Percentiles rank a stretch among this genome's conserved stretches.
These are phyloP conservation scores for Philonicus albiceps DNA, from an alignment of 2,888 invertebrate species.

Conservation along the genomic window DNA sequence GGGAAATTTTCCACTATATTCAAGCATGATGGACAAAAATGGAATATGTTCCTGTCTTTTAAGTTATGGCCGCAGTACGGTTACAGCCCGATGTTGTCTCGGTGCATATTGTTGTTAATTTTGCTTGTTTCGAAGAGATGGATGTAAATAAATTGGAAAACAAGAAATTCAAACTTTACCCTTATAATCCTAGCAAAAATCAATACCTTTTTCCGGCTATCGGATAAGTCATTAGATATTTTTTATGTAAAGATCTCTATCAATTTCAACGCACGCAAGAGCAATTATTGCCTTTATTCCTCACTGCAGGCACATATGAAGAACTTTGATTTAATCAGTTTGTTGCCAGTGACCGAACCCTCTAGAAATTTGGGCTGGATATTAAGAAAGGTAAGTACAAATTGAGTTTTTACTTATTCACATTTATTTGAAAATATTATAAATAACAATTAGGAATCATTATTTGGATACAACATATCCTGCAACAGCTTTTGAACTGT, in stretches of 20 bases:
- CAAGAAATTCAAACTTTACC: neutral
- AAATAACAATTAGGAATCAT: neutral
- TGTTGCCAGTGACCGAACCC: neutral
- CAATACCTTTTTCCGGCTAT: neutral
- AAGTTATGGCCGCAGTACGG: neutral
- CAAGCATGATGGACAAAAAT: neutral
- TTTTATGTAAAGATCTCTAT: neutral
- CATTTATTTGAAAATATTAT: neutral
- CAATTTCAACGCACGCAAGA: neutral
- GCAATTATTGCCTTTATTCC: neutral
- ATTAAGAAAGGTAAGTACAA: neutral
- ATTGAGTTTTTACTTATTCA: neutral
- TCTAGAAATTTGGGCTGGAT: neutral
- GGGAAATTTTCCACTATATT: neutral
- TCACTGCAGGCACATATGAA: neutral
- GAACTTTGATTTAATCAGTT: neutral
- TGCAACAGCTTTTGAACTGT: conserved; percentile 61
- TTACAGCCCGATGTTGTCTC: neutral
- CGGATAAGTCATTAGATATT: neutral
- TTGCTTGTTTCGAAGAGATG: neutral
- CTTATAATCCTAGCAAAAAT: neutral
- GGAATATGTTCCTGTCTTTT: neutral
- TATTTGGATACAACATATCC: conserved; percentile 60
- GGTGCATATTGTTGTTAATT: neutral
- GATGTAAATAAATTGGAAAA: neutral